Base-by-base conservation (phyloP, 2,888 invertebrate species). In the Blomia tropicalis region DNA sequence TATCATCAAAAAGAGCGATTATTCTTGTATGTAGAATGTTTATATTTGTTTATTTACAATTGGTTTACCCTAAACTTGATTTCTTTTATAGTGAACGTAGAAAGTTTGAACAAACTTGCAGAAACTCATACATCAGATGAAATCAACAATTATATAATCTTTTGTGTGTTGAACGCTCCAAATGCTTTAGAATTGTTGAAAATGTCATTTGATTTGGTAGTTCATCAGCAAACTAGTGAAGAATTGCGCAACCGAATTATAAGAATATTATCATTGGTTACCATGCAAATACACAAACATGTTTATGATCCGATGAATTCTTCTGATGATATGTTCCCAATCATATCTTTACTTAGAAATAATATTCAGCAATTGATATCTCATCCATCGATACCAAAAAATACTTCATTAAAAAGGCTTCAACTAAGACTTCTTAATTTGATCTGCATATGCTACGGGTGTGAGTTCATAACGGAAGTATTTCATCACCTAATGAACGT, bases 121-220 rank as follows among this genome's bases (percentile, higher is more conserved):
- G 41, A 43, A 41, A 25, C 31, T 11, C 59, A 58, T 32, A 51
- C 41, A 43, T 19, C 58, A 2, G 62, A 64, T n/a, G 61, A 64
- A 22, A 27, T 64, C 7, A 58, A 47, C n/a, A 27, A 41, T 17
- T 19, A 56, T 25, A 58, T 63, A 17, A 36, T 64, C 3, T 64
- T 59, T 19, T 64, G 64, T 19, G 56, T 63, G 17, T 29, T 63
- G 19, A 64, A 64, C 27, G 64, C 64, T 4, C 58, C 44, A 14
- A 64, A 64, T 32, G 54, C 64, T 19, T 64, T 64, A 19, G 59
- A 63, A 27, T 61, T 64, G 31, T 30, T 64, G 31, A 25, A 43
- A n/a, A 29, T 64, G 19, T 64, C 56, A 1, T 64, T 64, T 36
- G 59, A 64, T 27, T 51, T 59, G 44, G 23, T 47, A 17, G 30